Base-by-base conservation (phyloP, 2,797 vertebrate species). In the Chelmon rostratus region DNA sequence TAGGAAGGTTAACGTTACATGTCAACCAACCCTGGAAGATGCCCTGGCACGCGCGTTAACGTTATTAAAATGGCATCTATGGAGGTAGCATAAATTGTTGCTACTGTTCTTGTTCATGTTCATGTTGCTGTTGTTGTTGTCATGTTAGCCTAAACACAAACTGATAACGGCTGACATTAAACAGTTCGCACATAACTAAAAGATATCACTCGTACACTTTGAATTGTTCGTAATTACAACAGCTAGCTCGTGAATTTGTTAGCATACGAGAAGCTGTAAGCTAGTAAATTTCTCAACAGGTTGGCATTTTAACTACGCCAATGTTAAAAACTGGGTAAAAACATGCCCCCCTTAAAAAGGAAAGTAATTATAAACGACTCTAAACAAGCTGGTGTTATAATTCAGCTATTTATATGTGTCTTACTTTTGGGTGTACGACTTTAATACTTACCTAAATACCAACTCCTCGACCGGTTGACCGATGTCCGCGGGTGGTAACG, bases 191-290 rank as follows among this genome's bases (percentile, higher is more conserved):
- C 1, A n/a, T 10, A 62, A 18, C 19, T 46, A 3, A 5, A 15
- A 19, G 0, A 18, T 37, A 42, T n/a, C 4, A 0, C 6, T 40
- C 23, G 18, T 52, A 10, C 19, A 9, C 13, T 37, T 21, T 38
- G 8, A 15, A 25, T 4, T 2, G 5, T 18, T 6, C 13, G n/a
- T 16, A 23, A 25, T 8, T 16, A 7, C 1, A 8, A 38, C 31
- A 72, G 56, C 25, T 73, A 56, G 31, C 62, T 72, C 25, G 46
- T 13, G 9, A 53, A 2, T 19, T 33, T 1, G 18, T 44, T 72
- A 59, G 66, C 56, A 1, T 47, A 67, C 6, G 33, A 53, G 18
- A 35, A 61, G 31, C 5, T 38, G 66, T 69, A 67, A 79, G 67
- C 76, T 79, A 76, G 15, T 8, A 33, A 0, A 16, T 37, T 28